Evolutionary conservation across 2,888 invertebrate species (phyloP).

Genomic region (Synergus laeviventris): DNA sequence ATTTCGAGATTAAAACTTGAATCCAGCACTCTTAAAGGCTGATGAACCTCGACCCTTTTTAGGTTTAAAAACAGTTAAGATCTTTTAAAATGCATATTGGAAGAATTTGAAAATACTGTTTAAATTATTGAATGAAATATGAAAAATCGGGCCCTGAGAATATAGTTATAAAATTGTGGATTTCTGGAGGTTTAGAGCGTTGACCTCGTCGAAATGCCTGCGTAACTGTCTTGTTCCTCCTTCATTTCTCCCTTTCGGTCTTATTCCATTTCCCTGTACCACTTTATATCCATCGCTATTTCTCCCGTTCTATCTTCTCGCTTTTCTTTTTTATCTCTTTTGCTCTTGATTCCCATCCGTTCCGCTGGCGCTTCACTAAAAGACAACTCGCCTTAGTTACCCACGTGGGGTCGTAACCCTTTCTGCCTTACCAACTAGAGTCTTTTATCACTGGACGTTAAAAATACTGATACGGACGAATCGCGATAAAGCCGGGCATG

Average conservation of each 20-base stretch:
- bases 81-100: not conserved
- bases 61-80: not conserved
- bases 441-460: constrained; percentile 2
- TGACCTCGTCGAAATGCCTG: constrained; percentile 40
- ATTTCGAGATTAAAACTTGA: too few relatives aligned
- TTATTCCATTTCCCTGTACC: constrained; percentile 39
- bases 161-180: too few relatives aligned
- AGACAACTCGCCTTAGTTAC: constrained; percentile 17
- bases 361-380: constrained; percentile 21
- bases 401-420: constrained; percentile 25
- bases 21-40: too few relatives aligned
- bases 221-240: constrained; percentile 36
- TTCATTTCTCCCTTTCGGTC: constrained; percentile 31
- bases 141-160: not conserved
- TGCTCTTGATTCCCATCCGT: not conserved
- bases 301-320: constrained; percentile 20
- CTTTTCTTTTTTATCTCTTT: constrained; percentile 38
- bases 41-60: too few relatives aligned
- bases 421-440: constrained; percentile 30
- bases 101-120: not conserved
- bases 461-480: not conserved
- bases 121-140: not conserved
- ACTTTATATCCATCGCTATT: constrained; percentile 27
- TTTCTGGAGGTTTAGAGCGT: constrained; percentile 30
- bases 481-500: not conserved